phyloP scores from a whole-genome alignment of 2,888 invertebrate genomes.

The Prosopocoilus inquinatus region DNA sequence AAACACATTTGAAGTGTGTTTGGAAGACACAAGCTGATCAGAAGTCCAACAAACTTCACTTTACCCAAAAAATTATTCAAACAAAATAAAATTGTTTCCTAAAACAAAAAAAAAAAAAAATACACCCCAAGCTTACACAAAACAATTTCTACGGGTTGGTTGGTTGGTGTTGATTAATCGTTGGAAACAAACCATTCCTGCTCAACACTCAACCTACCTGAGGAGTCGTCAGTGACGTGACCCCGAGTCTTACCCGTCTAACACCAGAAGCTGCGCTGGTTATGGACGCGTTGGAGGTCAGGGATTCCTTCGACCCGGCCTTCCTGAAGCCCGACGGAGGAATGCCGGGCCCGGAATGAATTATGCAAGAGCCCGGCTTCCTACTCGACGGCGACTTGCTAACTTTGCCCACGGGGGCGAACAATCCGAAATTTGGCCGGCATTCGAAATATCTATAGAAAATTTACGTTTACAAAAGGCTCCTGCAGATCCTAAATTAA shows the following conservation, averaged over 20 bases:
- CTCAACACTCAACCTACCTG: constrained; percentile 59
- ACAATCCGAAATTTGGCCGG: constrained; percentile 85
- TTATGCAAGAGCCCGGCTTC: constrained; percentile 62
- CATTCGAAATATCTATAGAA: constrained; percentile 87
- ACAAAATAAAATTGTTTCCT: no score
- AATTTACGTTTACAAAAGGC: no score
- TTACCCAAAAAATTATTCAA: no score
- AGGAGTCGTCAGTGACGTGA: constrained; percentile 62
- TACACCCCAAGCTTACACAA: no score
- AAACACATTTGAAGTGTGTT: no score
- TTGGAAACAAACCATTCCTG: not conserved
- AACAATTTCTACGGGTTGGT: constrained; percentile 19
- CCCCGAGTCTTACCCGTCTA: constrained; percentile 76
- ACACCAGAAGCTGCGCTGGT: constrained; percentile 53
- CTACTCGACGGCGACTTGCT: constrained; percentile 77
- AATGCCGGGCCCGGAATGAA: constrained; percentile 55
- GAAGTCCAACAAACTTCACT: no score
- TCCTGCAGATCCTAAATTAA: not conserved
- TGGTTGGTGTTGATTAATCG: constrained; percentile 36
- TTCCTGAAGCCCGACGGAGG: constrained; percentile 60
- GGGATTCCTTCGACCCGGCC: constrained; percentile 81
- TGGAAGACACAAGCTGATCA: no score
- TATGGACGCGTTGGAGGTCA: constrained; percentile 55
- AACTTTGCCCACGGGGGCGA: constrained; percentile 90
- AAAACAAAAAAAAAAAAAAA: no score